Evolutionary conservation across 2,113 vertebrate species (phyloP).

Genomic region (Chrysochloris asiatica): DNA sequence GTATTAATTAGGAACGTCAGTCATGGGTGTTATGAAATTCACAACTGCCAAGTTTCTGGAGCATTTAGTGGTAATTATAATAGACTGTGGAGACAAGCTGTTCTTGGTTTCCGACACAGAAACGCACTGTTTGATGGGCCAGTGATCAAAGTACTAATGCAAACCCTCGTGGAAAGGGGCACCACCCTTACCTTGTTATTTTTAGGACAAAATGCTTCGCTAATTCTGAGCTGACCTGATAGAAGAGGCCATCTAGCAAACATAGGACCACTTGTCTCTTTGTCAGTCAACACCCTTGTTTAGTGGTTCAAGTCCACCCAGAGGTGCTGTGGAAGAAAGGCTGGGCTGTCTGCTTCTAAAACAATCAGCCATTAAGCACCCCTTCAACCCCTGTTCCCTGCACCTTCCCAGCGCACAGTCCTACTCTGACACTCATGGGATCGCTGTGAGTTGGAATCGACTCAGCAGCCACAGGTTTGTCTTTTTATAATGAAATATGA

Average conservation of each 20-base stretch:
- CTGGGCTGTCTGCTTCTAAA: too few species aligned
- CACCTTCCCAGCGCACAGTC: not conserved
- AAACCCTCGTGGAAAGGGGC: conserved; percentile 55
- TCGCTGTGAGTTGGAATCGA: not conserved
- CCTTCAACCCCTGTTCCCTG: too few species aligned
- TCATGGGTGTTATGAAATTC: conserved; percentile 84
- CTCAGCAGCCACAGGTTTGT: not conserved
- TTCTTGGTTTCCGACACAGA: conserved; percentile 78
- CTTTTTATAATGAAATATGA: conserved; percentile 56
- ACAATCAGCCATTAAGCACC: too few species aligned
- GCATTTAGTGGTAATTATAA: conserved; percentile 83
- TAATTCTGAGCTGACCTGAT: conserved; percentile 46
- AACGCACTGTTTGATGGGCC: conserved; percentile 74
- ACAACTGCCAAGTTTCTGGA: conserved; percentile 82
- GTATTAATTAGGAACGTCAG: conserved; percentile 85
- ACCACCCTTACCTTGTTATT: conserved; percentile 51
- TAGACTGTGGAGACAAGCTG: conserved; percentile 84
- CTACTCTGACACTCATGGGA: not conserved
- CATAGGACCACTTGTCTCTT: conserved; percentile 57
- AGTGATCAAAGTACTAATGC: conserved; percentile 69
- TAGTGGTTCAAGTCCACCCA: not conserved
- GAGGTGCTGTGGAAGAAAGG: not conserved
- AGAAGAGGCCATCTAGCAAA: not conserved
- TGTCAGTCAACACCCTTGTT: not conserved
- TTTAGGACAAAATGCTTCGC: conserved; percentile 45